These are phyloP conservation scores for Hydrolagus colliei DNA, from an alignment of 2,797 vertebrate species.

Conservation along the genomic window DNA sequence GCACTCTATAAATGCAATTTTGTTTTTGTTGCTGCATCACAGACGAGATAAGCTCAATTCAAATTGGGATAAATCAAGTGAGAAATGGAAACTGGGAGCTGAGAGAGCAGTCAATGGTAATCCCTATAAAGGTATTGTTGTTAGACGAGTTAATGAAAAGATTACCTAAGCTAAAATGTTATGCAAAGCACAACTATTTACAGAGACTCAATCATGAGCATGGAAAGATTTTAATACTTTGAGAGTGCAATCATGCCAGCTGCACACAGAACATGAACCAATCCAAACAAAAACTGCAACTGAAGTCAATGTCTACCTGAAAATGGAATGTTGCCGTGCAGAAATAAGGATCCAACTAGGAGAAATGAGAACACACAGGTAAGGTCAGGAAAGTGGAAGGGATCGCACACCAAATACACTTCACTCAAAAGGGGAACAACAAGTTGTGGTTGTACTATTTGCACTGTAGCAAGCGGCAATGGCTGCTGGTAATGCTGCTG, in stretches of 20 bases:
- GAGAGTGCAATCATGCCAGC: not conserved
- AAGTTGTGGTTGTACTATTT: slow-evolving; percentile 45
- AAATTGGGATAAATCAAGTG: no score
- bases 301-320: slow-evolving; percentile 41
- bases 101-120: no score
- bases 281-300: not conserved
- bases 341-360: slow-evolving; percentile 47
- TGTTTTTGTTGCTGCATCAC: no score
- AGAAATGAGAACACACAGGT: slow-evolving; percentile 43
- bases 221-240: not conserved
- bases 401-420: not conserved
- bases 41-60: no score
- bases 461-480: slow-evolving; percentile 45
- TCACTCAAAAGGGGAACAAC: not conserved
- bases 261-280: not conserved
- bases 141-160: not conserved
- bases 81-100: no score
- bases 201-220: not conserved
- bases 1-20: no score
- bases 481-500: slow-evolving; percentile 62
- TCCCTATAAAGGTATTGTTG: not conserved
- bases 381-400: slow-evolving; percentile 37
- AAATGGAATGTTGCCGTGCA: slow-evolving; percentile 44
- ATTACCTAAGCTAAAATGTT: not conserved
- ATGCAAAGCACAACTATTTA: not conserved